Percentiles rank a stretch among this genome's conserved stretches.
These are phyloP conservation scores for Clamator glandarius DNA, from an alignment of 2,797 vertebrate species.

Conservation along the genomic window DNA sequence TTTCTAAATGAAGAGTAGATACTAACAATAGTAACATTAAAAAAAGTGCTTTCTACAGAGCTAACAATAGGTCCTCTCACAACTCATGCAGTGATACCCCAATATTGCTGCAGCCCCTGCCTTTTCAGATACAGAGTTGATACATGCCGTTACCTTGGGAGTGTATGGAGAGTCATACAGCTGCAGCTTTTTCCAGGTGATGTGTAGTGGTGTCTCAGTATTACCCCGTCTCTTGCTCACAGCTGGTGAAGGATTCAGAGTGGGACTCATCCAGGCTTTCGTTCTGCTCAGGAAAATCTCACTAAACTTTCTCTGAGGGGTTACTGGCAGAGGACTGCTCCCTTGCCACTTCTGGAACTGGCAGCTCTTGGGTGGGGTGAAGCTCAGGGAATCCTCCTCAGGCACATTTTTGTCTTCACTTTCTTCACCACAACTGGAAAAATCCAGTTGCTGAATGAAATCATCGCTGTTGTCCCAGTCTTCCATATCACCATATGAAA, in stretches of 20 bases:
- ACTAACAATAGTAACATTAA: not conserved
- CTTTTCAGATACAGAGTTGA: no score
- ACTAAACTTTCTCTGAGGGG: slow-evolving; percentile 34
- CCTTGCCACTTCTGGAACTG: not conserved
- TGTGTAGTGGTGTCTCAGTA: slow-evolving; percentile 81
- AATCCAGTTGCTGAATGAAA: slow-evolving; percentile 82
- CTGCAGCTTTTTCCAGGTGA: slow-evolving; percentile 83
- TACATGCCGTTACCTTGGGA: slow-evolving; percentile 83
- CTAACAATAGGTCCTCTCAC: not conserved
- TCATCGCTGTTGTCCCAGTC: slow-evolving; percentile 60
- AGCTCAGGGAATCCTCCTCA: slow-evolving; percentile 11
- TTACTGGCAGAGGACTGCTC: slow-evolving; percentile 15
- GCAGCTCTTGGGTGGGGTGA: not conserved
- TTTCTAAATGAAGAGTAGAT: not conserved
- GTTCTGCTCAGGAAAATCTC: slow-evolving; percentile 32
- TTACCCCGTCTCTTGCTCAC: not conserved
- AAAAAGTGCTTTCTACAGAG: not conserved
- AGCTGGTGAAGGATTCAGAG: not conserved
- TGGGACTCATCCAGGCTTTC: slow-evolving; percentile 13
- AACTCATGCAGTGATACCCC: accelerated
- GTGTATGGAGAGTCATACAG: slow-evolving; percentile 87
- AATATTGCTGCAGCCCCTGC: accelerated
- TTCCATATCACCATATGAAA: slow-evolving; percentile 61
- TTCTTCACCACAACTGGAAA: slow-evolving; percentile 79
- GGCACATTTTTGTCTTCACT: not conserved